These are phyloP conservation scores for Procapra przewalskii DNA, from an alignment of 2,113 vertebrate genomes.

Conservation along the genomic window DNA sequence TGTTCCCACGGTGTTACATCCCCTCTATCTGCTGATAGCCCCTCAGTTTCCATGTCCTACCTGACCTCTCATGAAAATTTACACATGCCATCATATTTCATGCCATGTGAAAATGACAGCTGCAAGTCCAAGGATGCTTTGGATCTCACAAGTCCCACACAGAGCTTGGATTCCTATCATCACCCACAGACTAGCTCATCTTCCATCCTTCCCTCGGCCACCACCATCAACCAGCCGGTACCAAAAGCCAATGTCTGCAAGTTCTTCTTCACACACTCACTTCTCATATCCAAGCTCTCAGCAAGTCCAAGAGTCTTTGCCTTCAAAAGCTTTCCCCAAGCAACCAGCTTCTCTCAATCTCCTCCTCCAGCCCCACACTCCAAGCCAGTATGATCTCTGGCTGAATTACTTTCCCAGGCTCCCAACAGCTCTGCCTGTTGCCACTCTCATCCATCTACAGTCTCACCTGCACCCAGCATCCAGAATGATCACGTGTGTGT, in stretches of 20 bases:
- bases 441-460: too few species aligned
- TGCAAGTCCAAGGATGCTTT: neutral
- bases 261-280: neutral
- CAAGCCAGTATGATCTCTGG: fast-evolving
- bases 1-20: fast-evolving
- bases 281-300: neutral
- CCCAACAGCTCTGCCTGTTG: neutral
- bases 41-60: neutral
- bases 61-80: neutral
- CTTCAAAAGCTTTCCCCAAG: neutral
- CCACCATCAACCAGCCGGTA: fast-evolving
- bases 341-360: neutral
- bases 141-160: neutral
- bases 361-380: fast-evolving
- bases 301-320: neutral
- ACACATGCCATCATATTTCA: neutral
- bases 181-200: neutral
- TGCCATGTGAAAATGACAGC: neutral
- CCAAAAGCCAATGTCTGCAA: too few species aligned
- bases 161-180: neutral
- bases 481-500: neutral
- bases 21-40: neutral
- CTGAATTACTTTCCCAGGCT: neutral
- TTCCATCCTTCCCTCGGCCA: neutral
- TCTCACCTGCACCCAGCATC: neutral